Base-by-base conservation (phyloP, 2,888 invertebrate genomes). In the Bombyx huttoni region DNA sequence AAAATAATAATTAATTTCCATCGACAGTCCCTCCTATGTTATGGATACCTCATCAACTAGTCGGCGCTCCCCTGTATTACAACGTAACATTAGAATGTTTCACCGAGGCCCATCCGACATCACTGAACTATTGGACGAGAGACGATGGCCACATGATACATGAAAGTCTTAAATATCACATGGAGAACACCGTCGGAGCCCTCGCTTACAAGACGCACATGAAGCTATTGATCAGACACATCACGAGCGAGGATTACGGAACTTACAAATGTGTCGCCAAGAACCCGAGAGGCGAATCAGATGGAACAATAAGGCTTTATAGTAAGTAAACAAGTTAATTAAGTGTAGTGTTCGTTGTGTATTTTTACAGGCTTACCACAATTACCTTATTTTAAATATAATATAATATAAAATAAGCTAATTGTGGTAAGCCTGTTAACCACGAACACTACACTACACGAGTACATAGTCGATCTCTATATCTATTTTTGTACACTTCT, bases 101-200 rank as follows among this genome's bases (percentile, higher is more conserved):
- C 73, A 95, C 96, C 7, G 97, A 97, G 81, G 96, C 97, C 2
- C 95, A 96, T 83, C 97, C 97, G 5, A 94, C 94, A 35, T 96
- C 97, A 13, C 90, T 97, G 54, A 96, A 96, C 84, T 96, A 96
- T 75, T 96, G 96, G 96, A 95, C 96, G 0, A 88, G 94, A 55
- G 95, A 95, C 72, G 95, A 94, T 66, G 95, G 94, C 9, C 93
- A 94, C 70, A 96, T 96, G 96, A 95, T 96, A 60, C 95, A 95
- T 72, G 95, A 96, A 70, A 94, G 93, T 51, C 78, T 88, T 53
- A 96, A 96, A 78, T 96, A 96, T 78, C 93, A 91, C 65, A 92
- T 94, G 71, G 94, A 94, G 67, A 94, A 93, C 61, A 91, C 90
- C 9, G 78, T 92, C 33, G 93, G 93, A 51, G 66, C 81, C 14